Evolutionary conservation across 2,888 invertebrate species (phyloP).

Genomic region (Heliconius erato): DNA sequence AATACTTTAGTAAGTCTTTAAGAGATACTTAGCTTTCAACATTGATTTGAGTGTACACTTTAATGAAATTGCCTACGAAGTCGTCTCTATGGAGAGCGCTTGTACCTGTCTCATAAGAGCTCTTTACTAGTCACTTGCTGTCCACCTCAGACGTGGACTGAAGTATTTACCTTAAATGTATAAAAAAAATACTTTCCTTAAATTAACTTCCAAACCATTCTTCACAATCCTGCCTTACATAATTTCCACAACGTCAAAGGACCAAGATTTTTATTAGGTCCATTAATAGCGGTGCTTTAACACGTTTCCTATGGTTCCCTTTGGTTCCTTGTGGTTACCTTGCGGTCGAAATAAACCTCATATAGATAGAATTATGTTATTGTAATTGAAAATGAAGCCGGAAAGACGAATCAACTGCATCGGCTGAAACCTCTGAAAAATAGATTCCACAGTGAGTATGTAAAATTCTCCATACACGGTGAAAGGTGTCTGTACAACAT

Average conservation of each 20-base stretch:
- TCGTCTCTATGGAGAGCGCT: slow-evolving; percentile 31
- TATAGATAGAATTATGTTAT: too few relatives aligned
- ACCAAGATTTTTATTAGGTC: background rate
- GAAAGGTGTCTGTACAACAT: too few relatives aligned
- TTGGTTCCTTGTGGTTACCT: too few relatives aligned
- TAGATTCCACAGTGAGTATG: too few relatives aligned
- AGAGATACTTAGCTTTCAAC: slow-evolving; percentile 21
- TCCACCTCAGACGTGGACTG: slow-evolving; percentile 9
- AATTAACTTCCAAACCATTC: background rate
- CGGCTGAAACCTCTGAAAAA: too few relatives aligned
- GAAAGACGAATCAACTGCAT: too few relatives aligned
- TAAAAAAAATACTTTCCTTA: background rate
- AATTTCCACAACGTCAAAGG: background rate
- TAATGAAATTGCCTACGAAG: slow-evolving; percentile 32
- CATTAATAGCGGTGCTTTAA: background rate
- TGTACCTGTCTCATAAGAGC: slow-evolving; percentile 31
- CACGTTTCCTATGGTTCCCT: too few relatives aligned
- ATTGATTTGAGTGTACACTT: slow-evolving; percentile 26
- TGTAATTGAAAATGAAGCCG: too few relatives aligned
- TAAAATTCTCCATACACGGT: too few relatives aligned
- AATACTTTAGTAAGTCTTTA: slow-evolving; percentile 3
- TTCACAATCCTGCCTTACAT: background rate
- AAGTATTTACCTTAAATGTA: background rate
- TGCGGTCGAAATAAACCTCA: too few relatives aligned
- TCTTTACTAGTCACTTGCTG: slow-evolving; percentile 21